Evolutionary conservation across 2,888 invertebrate genomes (phyloP), one percentile per base, ranked within the genome.

Genomic region (Phlogophora meticulosa): DNA sequence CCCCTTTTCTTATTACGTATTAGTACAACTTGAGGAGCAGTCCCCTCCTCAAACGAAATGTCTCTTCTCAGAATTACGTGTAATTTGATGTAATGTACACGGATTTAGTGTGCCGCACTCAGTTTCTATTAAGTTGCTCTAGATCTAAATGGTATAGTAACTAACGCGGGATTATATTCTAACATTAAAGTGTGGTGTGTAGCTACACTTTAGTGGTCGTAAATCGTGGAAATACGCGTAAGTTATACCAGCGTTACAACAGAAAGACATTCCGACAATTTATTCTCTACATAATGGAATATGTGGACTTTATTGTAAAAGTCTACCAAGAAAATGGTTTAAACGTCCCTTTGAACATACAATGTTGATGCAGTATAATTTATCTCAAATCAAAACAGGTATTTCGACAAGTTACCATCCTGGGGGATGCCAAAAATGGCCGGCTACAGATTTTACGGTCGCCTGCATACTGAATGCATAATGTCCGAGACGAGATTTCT

Each of bases 141-240:
- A 79, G 73, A 86, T 87, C 75, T 78, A 66, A 80, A 81, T 77
- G 72, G 62, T 76, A 71, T 63, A 77, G 75, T 75, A 82, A 78
- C 55, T 78, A 80, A 76, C 59, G 63, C 65, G 69, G 62, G 74
- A 78, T 80, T 83, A 75, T 72, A 69, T 72, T 78, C 65, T 71
- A 73, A 81, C 72, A 56, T 62, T 69, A 48, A 52, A 60, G 60
- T 62, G 60, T 28, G 63, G 56, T 60, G 52, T 62, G 60, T 76
- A 42, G 68, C 65, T 67, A 72, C 67, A 76, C 70, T 80, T 78
- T 69, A 76, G 76, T 70, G 73, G 63, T 72, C 67, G 59, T 83
- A 81, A 79, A 82, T 83, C 58, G 74, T 76, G 43, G 61, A 74
- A 83, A 73, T 72, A 58, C 65, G 73, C 53, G 68, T 72, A 66